Percentiles rank a stretch among this genome's conserved stretches.
Conservation (phyloP, 2,797 vertebrate species). For the Cuniculus paca region DNA sequence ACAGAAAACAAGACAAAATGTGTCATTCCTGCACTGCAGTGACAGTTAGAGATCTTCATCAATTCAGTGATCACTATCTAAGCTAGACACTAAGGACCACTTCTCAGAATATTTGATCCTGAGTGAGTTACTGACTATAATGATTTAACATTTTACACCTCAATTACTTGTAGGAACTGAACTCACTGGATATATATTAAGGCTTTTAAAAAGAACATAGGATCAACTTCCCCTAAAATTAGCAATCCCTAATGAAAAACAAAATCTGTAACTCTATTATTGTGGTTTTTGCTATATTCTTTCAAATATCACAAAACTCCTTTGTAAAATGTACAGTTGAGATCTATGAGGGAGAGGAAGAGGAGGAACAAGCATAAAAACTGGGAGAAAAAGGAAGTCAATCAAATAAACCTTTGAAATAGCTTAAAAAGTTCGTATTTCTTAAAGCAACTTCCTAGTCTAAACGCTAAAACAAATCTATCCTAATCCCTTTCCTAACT, state of each 20-base stretch:
- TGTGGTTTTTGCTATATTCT: neutral
- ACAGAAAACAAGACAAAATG: neutral
- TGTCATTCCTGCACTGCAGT: neutral
- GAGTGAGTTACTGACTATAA: neutral
- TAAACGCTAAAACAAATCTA: neutral
- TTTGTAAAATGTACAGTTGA: neutral
- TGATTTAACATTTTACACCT: neutral
- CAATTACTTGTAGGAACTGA: neutral
- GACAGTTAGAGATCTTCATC: neutral
- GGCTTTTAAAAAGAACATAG: neutral
- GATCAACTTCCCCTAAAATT: neutral
- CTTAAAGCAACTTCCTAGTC: neutral
- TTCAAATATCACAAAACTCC: neutral
- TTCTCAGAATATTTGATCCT: neutral
- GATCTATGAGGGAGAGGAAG: neutral
- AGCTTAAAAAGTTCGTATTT: neutral
- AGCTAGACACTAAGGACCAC: neutral
- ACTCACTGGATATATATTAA: neutral
- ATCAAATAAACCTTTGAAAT: neutral
- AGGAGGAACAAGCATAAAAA: neutral
- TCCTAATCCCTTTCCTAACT: neutral
- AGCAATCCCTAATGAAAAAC: neutral
- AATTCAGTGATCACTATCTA: neutral
- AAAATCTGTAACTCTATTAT: neutral
- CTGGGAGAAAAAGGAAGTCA: neutral